These are phyloP conservation scores for Cathartes aura DNA, from an alignment of 2,113 vertebrate species.

Conservation along the genomic window DNA sequence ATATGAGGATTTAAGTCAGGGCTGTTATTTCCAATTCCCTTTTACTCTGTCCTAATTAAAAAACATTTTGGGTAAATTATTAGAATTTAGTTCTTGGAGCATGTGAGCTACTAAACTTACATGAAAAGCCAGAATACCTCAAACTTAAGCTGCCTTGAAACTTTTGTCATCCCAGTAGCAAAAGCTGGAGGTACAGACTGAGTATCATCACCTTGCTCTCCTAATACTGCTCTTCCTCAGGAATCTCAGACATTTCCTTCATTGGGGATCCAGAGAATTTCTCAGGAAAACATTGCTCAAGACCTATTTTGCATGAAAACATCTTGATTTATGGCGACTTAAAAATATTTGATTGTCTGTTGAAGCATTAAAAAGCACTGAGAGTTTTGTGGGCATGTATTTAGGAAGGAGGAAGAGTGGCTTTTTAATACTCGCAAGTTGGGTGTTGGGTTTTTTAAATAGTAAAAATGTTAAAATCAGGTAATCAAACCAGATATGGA, in stretches of 20 bases:
- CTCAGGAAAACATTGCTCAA: slow-evolving; percentile 6
- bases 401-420: not conserved
- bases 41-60: not conserved
- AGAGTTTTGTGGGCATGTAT: not conserved
- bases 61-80: not conserved
- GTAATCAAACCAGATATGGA: not conserved
- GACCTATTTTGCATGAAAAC: slow-evolving; percentile 23
- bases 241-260: slow-evolving; percentile 52
- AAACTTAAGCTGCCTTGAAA: not conserved
- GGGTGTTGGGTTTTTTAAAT: rapidly evolving
- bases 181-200: not conserved
- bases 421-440: not conserved
- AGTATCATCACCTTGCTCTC: not conserved
- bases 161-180: not conserved
- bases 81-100: not conserved
- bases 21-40: not conserved
- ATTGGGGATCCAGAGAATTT: slow-evolving; percentile 3
- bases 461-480: not conserved
- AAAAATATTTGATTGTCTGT: not conserved
- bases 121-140: not conserved
- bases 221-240: not conserved
- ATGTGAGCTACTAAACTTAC: not conserved
- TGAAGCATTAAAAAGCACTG: not conserved
- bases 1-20: not conserved
- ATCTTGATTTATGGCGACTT: not conserved